Evolutionary conservation across 1,140 invertebrate genomes (phyloP).

Genomic region (Eurosta solidaginis): DNA sequence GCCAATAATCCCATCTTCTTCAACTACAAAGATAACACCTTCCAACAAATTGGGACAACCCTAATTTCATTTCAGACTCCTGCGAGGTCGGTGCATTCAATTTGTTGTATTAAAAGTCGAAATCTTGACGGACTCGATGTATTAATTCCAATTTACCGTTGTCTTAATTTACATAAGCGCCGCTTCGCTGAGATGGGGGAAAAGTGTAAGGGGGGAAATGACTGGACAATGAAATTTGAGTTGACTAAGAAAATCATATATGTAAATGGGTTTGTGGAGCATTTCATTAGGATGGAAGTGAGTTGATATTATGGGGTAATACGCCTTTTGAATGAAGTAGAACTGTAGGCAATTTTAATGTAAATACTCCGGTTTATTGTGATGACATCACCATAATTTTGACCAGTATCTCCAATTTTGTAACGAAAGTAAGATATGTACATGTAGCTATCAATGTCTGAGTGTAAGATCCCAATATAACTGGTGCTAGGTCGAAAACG

Average conservation of each 20-base stretch:
- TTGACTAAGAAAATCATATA: not conserved
- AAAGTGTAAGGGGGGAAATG: not conserved
- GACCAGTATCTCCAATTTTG: no score
- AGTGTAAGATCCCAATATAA: no score
- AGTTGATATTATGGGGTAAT: constrained; percentile 5
- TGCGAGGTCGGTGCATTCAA: not conserved
- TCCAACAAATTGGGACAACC: no score
- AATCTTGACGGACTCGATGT: not conserved
- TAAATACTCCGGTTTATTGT: no score
- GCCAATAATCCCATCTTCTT: not conserved
- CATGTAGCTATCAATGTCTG: no score
- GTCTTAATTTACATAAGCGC: constrained; percentile 22
- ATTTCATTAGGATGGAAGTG: not conserved
- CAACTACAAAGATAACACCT: not conserved
- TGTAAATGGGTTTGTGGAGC: not conserved
- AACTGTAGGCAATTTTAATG: not conserved
- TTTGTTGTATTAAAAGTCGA: constrained; percentile 18
- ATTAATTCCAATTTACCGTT: constrained; percentile 31
- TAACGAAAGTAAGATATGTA: no score
- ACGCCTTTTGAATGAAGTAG: not conserved
- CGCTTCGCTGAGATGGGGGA: not conserved
- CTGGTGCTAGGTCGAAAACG: no score
- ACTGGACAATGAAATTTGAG: constrained; percentile 18
- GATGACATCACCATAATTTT: no score
- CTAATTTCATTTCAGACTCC: no score